Conservation (phyloP, 2,113 vertebrate genomes). For the Anarrhichthys ocellatus region DNA sequence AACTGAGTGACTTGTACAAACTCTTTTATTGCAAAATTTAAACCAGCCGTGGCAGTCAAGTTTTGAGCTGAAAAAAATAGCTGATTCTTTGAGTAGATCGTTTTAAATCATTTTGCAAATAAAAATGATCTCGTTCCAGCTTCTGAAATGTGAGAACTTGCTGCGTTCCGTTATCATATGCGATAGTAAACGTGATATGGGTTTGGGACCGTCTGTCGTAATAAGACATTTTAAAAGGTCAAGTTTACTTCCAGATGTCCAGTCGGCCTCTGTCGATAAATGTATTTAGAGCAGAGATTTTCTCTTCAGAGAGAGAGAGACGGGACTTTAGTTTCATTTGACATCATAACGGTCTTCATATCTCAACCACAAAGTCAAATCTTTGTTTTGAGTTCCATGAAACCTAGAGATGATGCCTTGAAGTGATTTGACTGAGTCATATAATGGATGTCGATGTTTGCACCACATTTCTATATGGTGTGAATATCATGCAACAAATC, state of each 20-base stretch:
- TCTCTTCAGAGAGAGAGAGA: constrained; percentile 37
- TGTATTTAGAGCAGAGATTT: constrained; percentile 27
- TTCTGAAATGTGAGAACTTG: not conserved
- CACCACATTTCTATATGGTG: constrained; percentile 16
- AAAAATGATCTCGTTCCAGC: not conserved
- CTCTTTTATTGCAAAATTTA: not conserved
- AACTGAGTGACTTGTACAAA: not conserved
- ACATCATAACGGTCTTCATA: constrained; percentile 51
- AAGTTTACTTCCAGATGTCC: not conserved
- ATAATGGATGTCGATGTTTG: constrained; percentile 24
- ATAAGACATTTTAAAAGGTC: not conserved
- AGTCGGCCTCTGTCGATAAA: not conserved
- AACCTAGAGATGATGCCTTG: constrained; percentile 46
- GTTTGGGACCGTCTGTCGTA: not conserved
- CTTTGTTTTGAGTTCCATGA: constrained; percentile 58
- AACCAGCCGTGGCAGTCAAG: not conserved
- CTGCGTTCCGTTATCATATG: not conserved
- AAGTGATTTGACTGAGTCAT: constrained; percentile 51
- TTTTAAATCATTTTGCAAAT: not conserved
- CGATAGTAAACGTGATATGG: not conserved
- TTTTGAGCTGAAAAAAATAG: not conserved
- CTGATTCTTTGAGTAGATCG: not conserved
- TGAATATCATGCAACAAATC: constrained; percentile 23
- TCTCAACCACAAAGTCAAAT: constrained; percentile 62
- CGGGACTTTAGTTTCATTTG: constrained; percentile 59